Evolutionary conservation across 1,140 invertebrate genomes (phyloP), one percentile per base, ranked within the genome.

Genomic region (Homalodisca vitripennis): DNA sequence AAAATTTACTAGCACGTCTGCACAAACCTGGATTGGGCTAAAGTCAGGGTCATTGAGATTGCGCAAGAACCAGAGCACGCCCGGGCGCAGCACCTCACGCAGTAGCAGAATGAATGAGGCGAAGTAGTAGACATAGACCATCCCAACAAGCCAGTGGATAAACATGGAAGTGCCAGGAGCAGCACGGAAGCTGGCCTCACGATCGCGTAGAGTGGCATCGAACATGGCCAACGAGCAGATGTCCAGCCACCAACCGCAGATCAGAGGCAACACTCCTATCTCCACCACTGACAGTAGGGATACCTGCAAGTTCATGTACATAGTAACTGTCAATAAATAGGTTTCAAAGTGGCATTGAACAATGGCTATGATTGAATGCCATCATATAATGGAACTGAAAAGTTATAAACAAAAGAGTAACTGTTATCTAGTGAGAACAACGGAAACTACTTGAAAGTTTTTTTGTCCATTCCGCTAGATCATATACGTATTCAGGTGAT

Each of bases 61-160:
- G 73, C 96, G 86, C 60, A 97, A 81, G 78, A 99, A 98, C 96
- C 96, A 99, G 0, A 99, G 82, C 0, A 99, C 95, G 0, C 97
- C 97, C 0, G 97, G 97, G 63, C 97, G 83, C 6, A 99, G 78
- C 1, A 99, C 94, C 82, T 99, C 98, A 55, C 97, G 82, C 1
- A 99, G 79, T 0, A 98, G 81, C 0, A 98, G 83, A 41, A 99
- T 94, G 77, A 99, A 99, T 0, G 96, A 98, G 10, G 97, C 98
- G 78, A 99, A 99, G 81, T 99, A 99, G 80, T 99, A 99, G 17
- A 99, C 95, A 80, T 98, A 99, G 1, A 99, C 90, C 95, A 99
- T 98, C 65, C 97, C 97, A n/a, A 97, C 92, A 12, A 99, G 85
- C 98, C 98, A 99, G 80, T 99, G 97, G 63, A 99, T 91, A 77